Base-by-base conservation (phyloP, 2,888 invertebrate genomes). In the Chrysina gloriosa region DNA sequence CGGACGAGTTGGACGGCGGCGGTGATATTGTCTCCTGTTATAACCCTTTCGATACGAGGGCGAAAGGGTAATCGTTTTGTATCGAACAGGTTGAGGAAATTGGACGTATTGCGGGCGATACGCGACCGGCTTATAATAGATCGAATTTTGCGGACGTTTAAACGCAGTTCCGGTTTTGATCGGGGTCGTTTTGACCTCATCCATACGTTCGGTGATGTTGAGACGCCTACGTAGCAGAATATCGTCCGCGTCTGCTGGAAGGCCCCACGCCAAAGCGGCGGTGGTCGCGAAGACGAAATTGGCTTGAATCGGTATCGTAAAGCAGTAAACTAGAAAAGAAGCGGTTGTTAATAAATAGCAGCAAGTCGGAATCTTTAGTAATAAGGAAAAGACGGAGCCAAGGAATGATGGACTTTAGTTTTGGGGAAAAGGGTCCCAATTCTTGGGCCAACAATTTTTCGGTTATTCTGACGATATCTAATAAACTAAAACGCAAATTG, bases 241-340 rank as follows among this genome's bases (percentile, higher is more conserved):
- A 14, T 65, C 39, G 1, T 64, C 48, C n/a, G 67, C 7, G 9
- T 25, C 29, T 69, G 89, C 88, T 0, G 93, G 93, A 45, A 93
- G 80, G 76, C 92, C 90, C 87, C 90, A 93, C 1, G 93, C 93
- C 74, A 93, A 81, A 0, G 92, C 92, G 0, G 92, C 91, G 0
- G 93, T 93, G 54, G 89, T 85, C 0, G 93, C 93, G 75, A 89
- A 84, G 6, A 91, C 86, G 70, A 92, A 87, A 50, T 89, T 86
- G 68, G 87, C 86, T 0, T 86, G 84, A 1, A 85, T 84, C 0
- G 87, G 86, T 70, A 86, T 86, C 0, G 90, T 89, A 61, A 85
- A 75, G 77, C 90, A 90, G 77, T 89, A 90, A 70, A 91, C 89
- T 87, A 81, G 27, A n/a, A n/a, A n/a, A n/a, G n/a, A n/a, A n/a